phyloP scores from a whole-genome alignment of 64 coral and sea anemone species.

The Astreopora myriophthalma region DNA sequence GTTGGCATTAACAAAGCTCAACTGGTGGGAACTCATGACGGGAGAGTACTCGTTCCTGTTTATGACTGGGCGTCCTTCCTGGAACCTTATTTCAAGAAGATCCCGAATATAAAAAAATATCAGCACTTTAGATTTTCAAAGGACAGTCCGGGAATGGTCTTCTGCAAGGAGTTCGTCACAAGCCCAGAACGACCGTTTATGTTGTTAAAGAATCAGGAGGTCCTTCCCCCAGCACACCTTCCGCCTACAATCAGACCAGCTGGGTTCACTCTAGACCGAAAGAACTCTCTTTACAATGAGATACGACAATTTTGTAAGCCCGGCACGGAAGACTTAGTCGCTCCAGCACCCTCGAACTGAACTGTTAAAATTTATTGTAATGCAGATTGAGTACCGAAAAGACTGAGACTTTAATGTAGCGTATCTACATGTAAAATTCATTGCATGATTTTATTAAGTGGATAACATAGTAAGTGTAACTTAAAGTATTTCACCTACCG shows the following conservation, averaged over 20 bases:
- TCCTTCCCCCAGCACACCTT: neutral
- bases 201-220: neutral
- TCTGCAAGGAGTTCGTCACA: neutral
- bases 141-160: neutral
- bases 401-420: neutral
- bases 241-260: neutral
- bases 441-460: neutral
- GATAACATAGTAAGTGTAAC: too few relatives aligned
- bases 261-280: neutral
- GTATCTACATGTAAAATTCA: neutral
- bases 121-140: neutral
- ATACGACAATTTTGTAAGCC: neutral
- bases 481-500: too few relatives aligned
- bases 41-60: neutral
- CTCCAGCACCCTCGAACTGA: neutral
- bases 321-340: neutral
- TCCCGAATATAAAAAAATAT: neutral
- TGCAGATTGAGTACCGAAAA: neutral
- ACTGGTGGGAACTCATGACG: neutral
- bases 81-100: neutral
- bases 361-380: neutral
- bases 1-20: neutral
- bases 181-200: neutral
- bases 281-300: neutral
- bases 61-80: neutral